These are phyloP conservation scores for Periophthalmus magnuspinnatus DNA, from an alignment of 2,797 vertebrate species.

Conservation along the genomic window DNA sequence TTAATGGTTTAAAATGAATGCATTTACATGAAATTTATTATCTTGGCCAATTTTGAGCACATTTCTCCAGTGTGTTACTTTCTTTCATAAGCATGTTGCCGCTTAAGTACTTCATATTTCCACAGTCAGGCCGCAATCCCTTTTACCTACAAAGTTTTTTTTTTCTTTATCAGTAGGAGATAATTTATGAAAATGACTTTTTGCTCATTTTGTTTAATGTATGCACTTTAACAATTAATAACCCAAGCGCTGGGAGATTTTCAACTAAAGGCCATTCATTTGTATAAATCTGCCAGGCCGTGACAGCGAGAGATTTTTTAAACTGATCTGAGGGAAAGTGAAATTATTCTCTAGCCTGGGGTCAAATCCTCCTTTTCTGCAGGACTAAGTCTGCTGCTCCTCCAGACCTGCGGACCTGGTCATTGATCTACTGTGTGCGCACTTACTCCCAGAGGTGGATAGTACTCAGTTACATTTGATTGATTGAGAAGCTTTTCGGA, in stretches of 20 bases:
- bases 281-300: constrained; percentile 82
- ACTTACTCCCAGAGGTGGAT: constrained; percentile 16
- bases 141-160: constrained; percentile 50
- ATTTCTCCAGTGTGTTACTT: neutral
- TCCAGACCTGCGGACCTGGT: constrained; percentile 73
- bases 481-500: too few species aligned
- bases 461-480: too few species aligned
- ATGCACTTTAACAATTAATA: constrained; percentile 89
- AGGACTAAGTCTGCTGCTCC: constrained; percentile 66
- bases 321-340: constrained; percentile 83
- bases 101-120: neutral
- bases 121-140: constrained; percentile 38
- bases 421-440: constrained; percentile 67
- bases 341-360: constrained; percentile 85
- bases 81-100: neutral
- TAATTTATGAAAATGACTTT: constrained; percentile 88
- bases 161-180: constrained; percentile 58
- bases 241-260: constrained; percentile 80
- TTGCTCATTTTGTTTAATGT: constrained; percentile 87
- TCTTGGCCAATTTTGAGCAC: neutral
- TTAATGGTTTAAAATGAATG: neutral
- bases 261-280: constrained; percentile 86
- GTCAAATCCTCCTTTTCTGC: constrained; percentile 83
- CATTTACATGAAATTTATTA: too few species aligned
- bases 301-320: constrained; percentile 84